A percentile compares a stretch with the other conserved stretches of the same genome.
Evolutionary conservation across 2,888 invertebrate species (phyloP).

Genomic region (Neoscelio sp.): DNA sequence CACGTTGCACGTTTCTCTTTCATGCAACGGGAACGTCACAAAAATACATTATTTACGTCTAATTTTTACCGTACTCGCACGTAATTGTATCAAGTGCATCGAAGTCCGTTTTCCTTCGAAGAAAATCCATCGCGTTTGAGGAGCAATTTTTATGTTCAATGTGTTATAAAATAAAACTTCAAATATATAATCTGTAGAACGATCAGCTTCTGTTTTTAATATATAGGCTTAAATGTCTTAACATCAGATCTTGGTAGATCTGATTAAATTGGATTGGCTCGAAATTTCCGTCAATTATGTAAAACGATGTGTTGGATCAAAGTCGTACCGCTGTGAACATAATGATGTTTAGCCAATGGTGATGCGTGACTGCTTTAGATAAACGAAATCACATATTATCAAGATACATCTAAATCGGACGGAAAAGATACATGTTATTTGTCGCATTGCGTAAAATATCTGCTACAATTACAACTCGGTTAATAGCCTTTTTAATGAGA

Average conservation of each 20-base stretch:
- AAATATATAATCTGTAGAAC: too few species aligned
- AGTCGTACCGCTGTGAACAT: constrained; percentile 16
- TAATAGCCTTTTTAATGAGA: constrained; percentile 1
- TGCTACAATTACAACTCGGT: constrained; percentile 4
- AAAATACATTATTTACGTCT: constrained; percentile 46
- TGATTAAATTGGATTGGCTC: constrained; percentile 17
- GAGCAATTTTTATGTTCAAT: too few species aligned
- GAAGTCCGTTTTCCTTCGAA: too few species aligned
- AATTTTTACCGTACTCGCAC: constrained; percentile 9
- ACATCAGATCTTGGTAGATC: neutral
- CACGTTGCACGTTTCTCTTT: constrained; percentile 54
- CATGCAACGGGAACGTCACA: constrained; percentile 28
- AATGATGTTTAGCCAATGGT: constrained; percentile 39
- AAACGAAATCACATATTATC: constrained; percentile 29
- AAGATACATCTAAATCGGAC: constrained; percentile 1
- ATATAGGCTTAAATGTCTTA: too few species aligned
- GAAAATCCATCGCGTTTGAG: too few species aligned
- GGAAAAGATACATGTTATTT: neutral
- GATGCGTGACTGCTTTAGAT: constrained; percentile 35
- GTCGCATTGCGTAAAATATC: constrained; percentile 30
- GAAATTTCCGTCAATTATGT: constrained; percentile 49
- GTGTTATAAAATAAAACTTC: too few species aligned
- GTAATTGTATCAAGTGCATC: neutral
- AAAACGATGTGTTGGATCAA: constrained; percentile 38
- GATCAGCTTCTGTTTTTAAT: too few species aligned